These are phyloP conservation scores for Camelus bactrianus DNA, from an alignment of 2,113 vertebrate genomes.

Conservation along the genomic window DNA sequence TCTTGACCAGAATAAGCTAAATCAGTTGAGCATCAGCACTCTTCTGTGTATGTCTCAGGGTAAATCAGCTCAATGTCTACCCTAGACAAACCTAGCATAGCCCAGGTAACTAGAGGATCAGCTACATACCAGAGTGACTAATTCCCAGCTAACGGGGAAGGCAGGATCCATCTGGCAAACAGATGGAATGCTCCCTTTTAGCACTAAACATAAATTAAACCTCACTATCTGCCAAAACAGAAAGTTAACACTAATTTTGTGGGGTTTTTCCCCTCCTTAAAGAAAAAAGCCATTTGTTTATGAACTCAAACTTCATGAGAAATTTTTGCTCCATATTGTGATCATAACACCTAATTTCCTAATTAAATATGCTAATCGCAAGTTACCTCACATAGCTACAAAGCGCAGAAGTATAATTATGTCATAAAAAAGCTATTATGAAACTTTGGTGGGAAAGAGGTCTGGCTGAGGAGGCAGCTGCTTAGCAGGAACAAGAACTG, in stretches of 20 bases:
- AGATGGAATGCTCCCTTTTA: constrained; percentile 49
- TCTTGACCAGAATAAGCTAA: not conserved
- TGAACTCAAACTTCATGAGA: constrained; percentile 60
- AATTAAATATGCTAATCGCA: constrained; percentile 70
- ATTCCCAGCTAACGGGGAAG: not conserved
- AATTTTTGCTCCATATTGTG: not conserved
- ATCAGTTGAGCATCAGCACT: not conserved
- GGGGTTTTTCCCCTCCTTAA: not conserved
- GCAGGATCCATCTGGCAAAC: constrained; percentile 56
- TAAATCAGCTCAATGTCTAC: not conserved
- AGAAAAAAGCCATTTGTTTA: constrained; percentile 59
- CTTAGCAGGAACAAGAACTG: not conserved
- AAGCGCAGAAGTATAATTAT: constrained; percentile 68
- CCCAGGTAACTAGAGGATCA: not conserved
- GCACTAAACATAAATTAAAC: not conserved
- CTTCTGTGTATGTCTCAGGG: rapidly evolving
- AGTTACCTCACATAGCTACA: constrained; percentile 39
- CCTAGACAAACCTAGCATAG: not conserved
- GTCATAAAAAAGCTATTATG: constrained; percentile 59
- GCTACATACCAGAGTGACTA: constrained; percentile 9
- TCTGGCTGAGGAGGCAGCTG: not conserved
- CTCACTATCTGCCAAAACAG: not conserved
- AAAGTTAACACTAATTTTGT: constrained; percentile 23
- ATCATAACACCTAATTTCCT: constrained; percentile 72
- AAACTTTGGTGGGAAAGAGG: constrained; percentile 29